Conservation (phyloP, 2,113 vertebrate species). For the Petroica traversi region DNA sequence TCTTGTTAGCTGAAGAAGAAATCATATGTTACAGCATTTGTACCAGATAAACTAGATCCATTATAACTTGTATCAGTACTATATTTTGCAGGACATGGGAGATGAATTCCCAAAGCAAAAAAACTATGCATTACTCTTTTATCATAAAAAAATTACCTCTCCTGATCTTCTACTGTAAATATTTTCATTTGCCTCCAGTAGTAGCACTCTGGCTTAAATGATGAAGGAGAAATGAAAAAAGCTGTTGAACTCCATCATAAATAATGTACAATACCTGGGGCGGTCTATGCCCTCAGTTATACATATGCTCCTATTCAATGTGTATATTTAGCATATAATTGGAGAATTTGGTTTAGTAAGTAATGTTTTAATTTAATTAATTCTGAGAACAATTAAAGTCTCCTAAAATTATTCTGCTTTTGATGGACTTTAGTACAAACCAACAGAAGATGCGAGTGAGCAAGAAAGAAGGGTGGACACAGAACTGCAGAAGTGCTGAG, state of each 20-base stretch:
- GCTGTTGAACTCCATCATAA: neutral
- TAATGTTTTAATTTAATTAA: neutral
- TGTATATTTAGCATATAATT: neutral
- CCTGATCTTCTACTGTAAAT: constrained; percentile 13
- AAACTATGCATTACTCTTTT: neutral
- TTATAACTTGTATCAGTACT: constrained; percentile 25
- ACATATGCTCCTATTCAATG: neutral
- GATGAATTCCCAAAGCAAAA: constrained; percentile 29
- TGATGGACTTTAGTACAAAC: neutral
- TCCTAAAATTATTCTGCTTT: neutral
- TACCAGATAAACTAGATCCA: constrained; percentile 31
- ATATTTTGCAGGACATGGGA: constrained; percentile 25
- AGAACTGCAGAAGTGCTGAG: neutral
- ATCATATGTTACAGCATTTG: constrained; percentile 47
- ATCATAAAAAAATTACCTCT: neutral
- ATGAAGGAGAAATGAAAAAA: neutral
- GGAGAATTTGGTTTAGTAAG: neutral
- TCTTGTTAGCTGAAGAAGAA: constrained; percentile 58
- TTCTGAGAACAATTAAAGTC: neutral
- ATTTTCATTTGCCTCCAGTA: constrained; percentile 2
- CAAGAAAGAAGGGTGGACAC: neutral
- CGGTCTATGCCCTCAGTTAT: neutral
- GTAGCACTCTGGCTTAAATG: neutral
- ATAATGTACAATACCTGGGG: neutral
- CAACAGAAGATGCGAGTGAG: neutral